These are phyloP conservation scores for Coreoperca whiteheadi DNA, from an alignment of 2,113 vertebrate species.

Conservation along the genomic window DNA sequence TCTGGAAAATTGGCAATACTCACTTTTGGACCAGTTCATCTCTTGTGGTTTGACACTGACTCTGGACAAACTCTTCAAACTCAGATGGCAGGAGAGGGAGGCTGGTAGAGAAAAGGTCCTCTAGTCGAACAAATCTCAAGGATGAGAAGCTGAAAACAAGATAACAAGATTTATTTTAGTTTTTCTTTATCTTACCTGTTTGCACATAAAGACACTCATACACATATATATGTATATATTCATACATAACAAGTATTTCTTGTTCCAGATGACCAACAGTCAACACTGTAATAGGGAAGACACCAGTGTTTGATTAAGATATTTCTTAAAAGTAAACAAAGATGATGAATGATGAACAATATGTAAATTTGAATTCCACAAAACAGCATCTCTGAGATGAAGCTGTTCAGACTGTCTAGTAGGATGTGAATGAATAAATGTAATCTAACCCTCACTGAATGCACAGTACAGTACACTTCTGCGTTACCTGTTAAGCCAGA, in stretches of 20 bases:
- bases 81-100: constrained; percentile 86
- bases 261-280: no score
- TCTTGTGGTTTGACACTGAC: constrained; percentile 85
- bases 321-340: no score
- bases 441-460: background rate
- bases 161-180: background rate
- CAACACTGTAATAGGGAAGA: no score
- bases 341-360: no score
- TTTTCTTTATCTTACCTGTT: background rate
- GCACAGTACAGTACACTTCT: background rate
- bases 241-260: background rate
- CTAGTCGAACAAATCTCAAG: constrained; percentile 87
- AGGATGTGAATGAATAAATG: background rate
- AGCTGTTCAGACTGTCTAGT: background rate
- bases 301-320: no score
- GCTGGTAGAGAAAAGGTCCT: constrained; percentile 79
- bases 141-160: constrained; percentile 83
- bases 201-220: no score
- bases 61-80: constrained; percentile 82
- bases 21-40: constrained; percentile 84
- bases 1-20: constrained; percentile 58
- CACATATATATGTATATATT: no score
- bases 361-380: background rate
- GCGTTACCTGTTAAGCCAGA: constrained; percentile 90
- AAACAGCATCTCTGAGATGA: background rate